Conservation (phyloP, 2,113 vertebrate species). For the Galemys pyrenaicus region DNA sequence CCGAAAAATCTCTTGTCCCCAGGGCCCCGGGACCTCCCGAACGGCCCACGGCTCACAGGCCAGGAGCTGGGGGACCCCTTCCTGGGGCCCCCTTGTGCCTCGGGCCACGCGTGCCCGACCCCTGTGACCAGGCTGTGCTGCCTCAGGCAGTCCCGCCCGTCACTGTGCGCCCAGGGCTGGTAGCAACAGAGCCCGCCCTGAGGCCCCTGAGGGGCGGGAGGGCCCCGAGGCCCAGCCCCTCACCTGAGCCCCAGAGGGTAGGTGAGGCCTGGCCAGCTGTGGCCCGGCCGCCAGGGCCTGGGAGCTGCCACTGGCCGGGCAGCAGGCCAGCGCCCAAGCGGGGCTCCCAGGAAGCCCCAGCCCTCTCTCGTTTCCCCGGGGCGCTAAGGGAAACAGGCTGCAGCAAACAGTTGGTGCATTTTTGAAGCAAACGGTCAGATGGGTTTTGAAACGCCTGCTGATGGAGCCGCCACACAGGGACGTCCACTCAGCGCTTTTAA, state of each 20-base stretch:
- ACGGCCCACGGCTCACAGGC: fast-evolving
- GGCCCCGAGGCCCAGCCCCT: too few species aligned
- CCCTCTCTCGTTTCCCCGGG: not conserved
- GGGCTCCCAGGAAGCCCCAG: not conserved
- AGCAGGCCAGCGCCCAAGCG: too few species aligned
- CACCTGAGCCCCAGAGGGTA: too few species aligned
- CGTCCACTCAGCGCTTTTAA: slow-evolving; percentile 84
- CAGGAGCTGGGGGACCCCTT: fast-evolving
- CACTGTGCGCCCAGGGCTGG: too few species aligned
- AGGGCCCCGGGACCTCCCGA: not conserved
- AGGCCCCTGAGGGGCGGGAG: too few species aligned
- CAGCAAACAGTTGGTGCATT: slow-evolving; percentile 69
- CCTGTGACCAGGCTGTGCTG: too few species aligned
- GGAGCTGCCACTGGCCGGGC: too few species aligned
- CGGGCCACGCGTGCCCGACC: not conserved
- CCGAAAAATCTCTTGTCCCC: not conserved
- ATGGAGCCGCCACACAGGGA: slow-evolving; percentile 75
- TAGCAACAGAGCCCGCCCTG: too few species aligned
- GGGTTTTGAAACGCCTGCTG: slow-evolving; percentile 86
- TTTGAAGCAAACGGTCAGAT: slow-evolving; percentile 82
- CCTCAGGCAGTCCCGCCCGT: not conserved
- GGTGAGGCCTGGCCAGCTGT: not conserved
- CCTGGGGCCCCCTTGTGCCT: fast-evolving
- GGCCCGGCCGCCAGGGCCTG: not conserved
- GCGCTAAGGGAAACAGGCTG: slow-evolving; percentile 36